Base-by-base conservation (phyloP, 2,888 invertebrate genomes). In the Microdon myrmicae region DNA sequence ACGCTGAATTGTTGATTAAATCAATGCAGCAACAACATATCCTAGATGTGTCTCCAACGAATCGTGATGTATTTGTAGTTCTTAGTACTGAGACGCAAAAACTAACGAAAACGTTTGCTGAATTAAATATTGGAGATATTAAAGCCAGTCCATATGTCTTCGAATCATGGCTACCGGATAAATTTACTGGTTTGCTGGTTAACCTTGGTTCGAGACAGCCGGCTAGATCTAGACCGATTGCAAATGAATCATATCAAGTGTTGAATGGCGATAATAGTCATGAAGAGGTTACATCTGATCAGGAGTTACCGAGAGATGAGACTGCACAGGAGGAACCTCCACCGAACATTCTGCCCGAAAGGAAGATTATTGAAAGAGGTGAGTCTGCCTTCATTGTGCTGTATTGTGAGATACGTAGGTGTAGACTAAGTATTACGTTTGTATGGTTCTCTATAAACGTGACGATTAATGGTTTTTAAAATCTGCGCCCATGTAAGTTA, bases 21-120 rank as follows among this genome's bases (percentile, higher is more conserved):
- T 74, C 74, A 7, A 74, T 80, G 72, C 73, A 74, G 2, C 74
- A 75, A 23, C 61, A 73, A 13, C 75, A 77, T 67, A 70, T 78
- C 9, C 71, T 79, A 13, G 76, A 75, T 32, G 69, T 67, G 26
- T 68, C 71, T 2, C 84, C 87, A 55, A 84, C 87, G 55, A 92
- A 92, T 68, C 86, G 86, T 54, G 85, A 87, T 70, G 79, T 89
- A 29, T 90, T 86, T 74, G 80, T 92, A 9, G 87, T 95, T 2
- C 82, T 89, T 1, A 87, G 88, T 55, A 84, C 85, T 0, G 87
- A 88, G 68, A 84, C 86, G 6, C 85, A 86, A 69, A 90, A 89
- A 16, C 76, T 95, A 64, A 89, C 89, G 69, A 87, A 86, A 74
- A 94, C 95, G 0, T 95, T 96, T 74, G 91, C 92, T 3, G 93